These are phyloP conservation scores for Lucilia sericata DNA, from an alignment of 1,140 invertebrate species.

Conservation along the genomic window DNA sequence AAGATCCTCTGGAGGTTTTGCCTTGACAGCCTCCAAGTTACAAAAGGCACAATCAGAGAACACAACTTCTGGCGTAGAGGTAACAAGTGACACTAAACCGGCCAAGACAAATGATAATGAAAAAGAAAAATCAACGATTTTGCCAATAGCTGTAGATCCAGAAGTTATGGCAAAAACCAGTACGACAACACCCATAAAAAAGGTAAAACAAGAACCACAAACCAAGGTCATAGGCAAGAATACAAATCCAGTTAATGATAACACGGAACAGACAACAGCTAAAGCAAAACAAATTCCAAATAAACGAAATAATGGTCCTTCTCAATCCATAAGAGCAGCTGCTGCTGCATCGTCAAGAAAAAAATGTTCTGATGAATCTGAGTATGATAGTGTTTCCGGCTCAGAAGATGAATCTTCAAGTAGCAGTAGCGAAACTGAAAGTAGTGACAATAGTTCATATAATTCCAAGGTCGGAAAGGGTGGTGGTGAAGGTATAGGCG, in stretches of 20 bases:
- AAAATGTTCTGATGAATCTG: slow-evolving; percentile 59
- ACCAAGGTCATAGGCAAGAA: background rate
- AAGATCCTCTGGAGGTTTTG: background rate
- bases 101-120: background rate
- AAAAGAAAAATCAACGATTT: background rate
- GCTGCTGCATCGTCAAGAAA: slow-evolving; percentile 43
- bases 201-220: background rate
- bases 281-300: slow-evolving; percentile 30
- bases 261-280: background rate
- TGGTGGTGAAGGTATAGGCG: slow-evolving; percentile 34
- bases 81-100: background rate
- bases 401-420: slow-evolving; percentile 49
- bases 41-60: background rate
- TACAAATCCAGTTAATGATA: background rate
- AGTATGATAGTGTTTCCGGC: slow-evolving; percentile 56
- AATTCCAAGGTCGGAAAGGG: slow-evolving; percentile 51
- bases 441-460: slow-evolving; percentile 43
- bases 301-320: background rate
- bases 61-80: background rate
- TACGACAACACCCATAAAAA: background rate
- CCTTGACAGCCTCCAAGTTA: background rate
- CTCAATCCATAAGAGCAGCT: background rate
- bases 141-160: too few species aligned
- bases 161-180: background rate
- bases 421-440: slow-evolving; percentile 46